Percentiles rank a stretch among this genome's conserved stretches.
phyloP scores from a whole-genome alignment of 2,888 invertebrate species.

The Melieria picta region DNA sequence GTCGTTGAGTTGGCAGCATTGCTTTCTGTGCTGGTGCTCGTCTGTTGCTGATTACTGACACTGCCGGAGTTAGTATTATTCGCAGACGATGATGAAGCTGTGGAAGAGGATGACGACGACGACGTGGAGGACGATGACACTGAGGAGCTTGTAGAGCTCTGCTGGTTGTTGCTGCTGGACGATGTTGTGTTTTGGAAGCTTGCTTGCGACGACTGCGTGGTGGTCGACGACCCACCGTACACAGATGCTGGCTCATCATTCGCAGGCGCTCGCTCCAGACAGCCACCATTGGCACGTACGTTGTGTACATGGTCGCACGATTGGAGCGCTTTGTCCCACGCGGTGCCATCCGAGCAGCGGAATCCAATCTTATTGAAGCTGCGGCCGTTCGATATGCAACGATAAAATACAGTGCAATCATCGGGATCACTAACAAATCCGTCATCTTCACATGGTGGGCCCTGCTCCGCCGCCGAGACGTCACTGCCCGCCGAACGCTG shows the following conservation, averaged over 20 bases:
- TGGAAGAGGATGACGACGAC: conserved; percentile 40
- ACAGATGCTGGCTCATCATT: conserved; percentile 21
- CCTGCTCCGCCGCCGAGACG: conserved; percentile 42
- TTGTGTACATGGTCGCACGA: conserved; percentile 78
- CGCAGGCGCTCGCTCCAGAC: conserved; percentile 49
- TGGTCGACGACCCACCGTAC: conserved; percentile 45
- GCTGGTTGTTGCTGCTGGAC: conserved; percentile 50
- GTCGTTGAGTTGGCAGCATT: conserved; percentile 40
- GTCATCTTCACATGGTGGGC: conserved; percentile 69
- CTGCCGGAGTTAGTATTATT: background rate
- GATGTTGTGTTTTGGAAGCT: conserved; percentile 52
- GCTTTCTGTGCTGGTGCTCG: conserved; percentile 42
- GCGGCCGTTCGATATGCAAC: conserved; percentile 75
- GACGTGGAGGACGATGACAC: conserved; percentile 45
- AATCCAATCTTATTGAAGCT: conserved; percentile 76
- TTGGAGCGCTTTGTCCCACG: conserved; percentile 76
- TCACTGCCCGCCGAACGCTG: conserved; percentile 51
- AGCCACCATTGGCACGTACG: conserved; percentile 71
- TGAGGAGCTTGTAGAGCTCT: conserved; percentile 50
- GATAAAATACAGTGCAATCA: conserved; percentile 80
- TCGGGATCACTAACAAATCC: conserved; percentile 77
- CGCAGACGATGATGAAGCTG: conserved; percentile 10
- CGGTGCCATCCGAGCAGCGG: conserved; percentile 78
- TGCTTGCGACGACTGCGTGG: conserved; percentile 53
- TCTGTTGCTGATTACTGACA: conserved; percentile 21